Base-by-base conservation (phyloP, 1,140 invertebrate genomes). In the Cecropterus lyciades region DNA sequence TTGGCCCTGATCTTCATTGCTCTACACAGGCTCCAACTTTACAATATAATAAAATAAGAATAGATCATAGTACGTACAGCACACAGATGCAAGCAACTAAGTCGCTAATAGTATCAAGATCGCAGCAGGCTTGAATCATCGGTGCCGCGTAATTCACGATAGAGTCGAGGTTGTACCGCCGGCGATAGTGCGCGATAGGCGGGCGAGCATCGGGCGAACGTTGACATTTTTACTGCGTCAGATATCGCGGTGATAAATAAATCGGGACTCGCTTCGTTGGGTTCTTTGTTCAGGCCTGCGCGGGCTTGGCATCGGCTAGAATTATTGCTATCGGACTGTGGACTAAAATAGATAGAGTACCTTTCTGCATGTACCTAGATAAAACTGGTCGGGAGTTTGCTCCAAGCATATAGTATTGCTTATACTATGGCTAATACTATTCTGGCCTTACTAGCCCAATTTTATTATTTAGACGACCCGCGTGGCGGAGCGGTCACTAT, bases 201-300 rank as follows among this genome's bases (percentile, higher is more conserved):
- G 66, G 2, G 45, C 57, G 59, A 68, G 69, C 71, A 59, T 68
- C 72, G 72, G 56, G 69, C 71, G 67, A 72, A 70, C 73, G 82
- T 70, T 80, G 84, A 85, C 82, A 82, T 82, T 82, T 87, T 85
- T 87, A 87, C 73, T 75, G 80, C 77, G 57, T 56, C 17, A 78
- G 77, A 84, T 87, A 84, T 78, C 72, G 72, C 49, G 16, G 15
- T 70, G 64, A 84, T 84, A 85, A 83, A 85, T 81, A 76, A 75
- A 46, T 48, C 43, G 65, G 67, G 69, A 75, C 73, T 71, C 52
- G 74, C 70, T 69, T 65, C 60, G 73, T 63, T 63, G 56, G 69
- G 65, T 51, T 66, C 67, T 73, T 75, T 77, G 66, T 75, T 65
- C 55, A 51, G 49, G 53, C 43, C 51, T 52, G 48, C 42, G 42